A percentile compares a stretch with the other conserved stretches of the same genome.
These are phyloP conservation scores for Hoplodrina blanda DNA, from an alignment of 2,888 invertebrate species.

Conservation along the genomic window DNA sequence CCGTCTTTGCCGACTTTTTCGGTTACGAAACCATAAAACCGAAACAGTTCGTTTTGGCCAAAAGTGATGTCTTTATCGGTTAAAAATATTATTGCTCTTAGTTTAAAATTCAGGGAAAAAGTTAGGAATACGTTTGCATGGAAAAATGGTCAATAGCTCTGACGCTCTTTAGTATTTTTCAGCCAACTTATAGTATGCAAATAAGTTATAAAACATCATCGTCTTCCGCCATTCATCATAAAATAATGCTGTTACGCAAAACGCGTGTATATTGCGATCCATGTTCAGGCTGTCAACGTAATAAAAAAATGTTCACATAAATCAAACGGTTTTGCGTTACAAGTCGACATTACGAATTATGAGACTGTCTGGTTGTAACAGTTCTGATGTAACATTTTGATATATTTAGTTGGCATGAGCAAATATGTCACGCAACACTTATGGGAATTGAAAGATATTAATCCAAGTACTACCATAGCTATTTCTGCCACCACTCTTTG, in stretches of 20 bases:
- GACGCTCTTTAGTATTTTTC: too few relatives aligned
- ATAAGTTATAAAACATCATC: background rate
- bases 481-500: background rate
- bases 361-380: background rate
- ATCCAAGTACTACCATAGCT: background rate
- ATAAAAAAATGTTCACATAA: constrained; percentile 42
- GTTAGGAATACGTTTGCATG: too few relatives aligned
- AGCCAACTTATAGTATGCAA: background rate
- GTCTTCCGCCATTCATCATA: constrained; percentile 5
- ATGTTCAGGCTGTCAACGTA: constrained; percentile 12
- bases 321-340: constrained; percentile 37
- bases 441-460: background rate
- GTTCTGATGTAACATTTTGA: constrained; percentile 1
- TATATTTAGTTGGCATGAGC: constrained; percentile 5
- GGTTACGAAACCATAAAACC: too few relatives aligned
- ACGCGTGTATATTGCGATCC: constrained; percentile 3
- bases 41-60: too few relatives aligned
- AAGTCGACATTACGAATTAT: constrained; percentile 27
- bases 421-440: background rate
- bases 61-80: too few relatives aligned
- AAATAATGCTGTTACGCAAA: constrained; percentile 11
- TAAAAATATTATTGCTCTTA: too few relatives aligned
- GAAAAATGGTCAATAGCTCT: too few relatives aligned
- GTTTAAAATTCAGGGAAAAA: too few relatives aligned
- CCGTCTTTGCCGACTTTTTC: too few relatives aligned